Percentiles rank a stretch among this genome's conserved stretches.
Evolutionary conservation across 1,140 invertebrate genomes (phyloP).

Genomic region (Diorhabda sublineata): DNA sequence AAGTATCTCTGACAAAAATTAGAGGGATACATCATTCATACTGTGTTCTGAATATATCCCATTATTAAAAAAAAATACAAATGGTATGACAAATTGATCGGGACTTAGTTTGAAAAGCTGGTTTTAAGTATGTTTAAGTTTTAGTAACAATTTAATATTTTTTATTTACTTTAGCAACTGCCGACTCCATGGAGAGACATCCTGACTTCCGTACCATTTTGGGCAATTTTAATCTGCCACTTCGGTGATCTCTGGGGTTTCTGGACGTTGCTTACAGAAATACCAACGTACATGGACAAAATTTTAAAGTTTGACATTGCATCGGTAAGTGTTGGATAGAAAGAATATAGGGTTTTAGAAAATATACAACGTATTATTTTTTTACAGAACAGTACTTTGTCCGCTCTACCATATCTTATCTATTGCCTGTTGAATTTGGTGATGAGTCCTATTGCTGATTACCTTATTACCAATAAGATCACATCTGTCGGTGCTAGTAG

Average conservation of each 20-base stretch:
- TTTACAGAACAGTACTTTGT: constrained; percentile 64
- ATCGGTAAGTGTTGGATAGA: constrained; percentile 54
- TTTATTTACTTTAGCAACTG: constrained; percentile 7
- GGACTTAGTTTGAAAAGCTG: no score
- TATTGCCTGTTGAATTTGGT: constrained; percentile 66
- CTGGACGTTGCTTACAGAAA: constrained; percentile 85
- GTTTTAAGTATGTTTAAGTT: no score
- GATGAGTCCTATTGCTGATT: constrained; percentile 59
- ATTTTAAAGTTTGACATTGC: constrained; percentile 77
- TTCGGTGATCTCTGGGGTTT: constrained; percentile 90
- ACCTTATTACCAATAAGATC: constrained; percentile 52
- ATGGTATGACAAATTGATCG: no score
- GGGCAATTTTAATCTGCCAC: constrained; percentile 76
- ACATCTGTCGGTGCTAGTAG: constrained; percentile 53
- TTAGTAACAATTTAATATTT: constrained; percentile 3
- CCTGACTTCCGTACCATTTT: constrained; percentile 71
- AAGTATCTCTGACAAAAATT: no score
- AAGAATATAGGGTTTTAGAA: constrained; percentile 60
- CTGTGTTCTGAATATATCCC: no score
- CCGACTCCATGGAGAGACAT: constrained; percentile 73
- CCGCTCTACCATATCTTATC: constrained; percentile 72
- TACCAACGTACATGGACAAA: constrained; percentile 86
- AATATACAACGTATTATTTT: constrained; percentile 5
- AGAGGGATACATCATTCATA: no score
- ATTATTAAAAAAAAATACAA: no score